These are phyloP conservation scores for Charina bottae DNA, from an alignment of 2,113 vertebrate species.

Conservation along the genomic window DNA sequence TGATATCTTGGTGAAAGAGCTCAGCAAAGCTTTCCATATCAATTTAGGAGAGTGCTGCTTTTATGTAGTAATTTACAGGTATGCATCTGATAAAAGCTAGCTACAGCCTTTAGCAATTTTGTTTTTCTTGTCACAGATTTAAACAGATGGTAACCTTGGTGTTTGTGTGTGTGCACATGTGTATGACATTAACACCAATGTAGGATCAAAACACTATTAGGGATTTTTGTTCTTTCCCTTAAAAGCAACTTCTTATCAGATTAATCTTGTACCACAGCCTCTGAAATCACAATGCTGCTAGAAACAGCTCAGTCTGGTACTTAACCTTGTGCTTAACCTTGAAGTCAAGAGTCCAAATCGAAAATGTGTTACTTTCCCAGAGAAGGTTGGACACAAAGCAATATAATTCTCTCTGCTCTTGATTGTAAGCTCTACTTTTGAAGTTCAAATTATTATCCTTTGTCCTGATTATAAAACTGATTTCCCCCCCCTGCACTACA, in stretches of 20 bases:
- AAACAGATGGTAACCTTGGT: background rate
- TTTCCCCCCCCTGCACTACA: constrained; percentile 30
- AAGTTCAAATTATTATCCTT: constrained; percentile 30
- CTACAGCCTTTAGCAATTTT: background rate
- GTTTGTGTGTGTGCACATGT: background rate
- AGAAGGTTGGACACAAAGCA: background rate
- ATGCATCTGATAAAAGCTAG: background rate
- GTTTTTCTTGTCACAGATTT: constrained; percentile 8
- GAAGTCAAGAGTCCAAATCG: constrained; percentile 1
- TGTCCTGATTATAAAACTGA: constrained; percentile 47
- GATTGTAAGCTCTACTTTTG: constrained; percentile 26
- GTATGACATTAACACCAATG: constrained; percentile 5
- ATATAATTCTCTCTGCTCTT: constrained; percentile 38
- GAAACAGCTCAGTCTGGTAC: background rate
- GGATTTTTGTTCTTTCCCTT: constrained; percentile 31
- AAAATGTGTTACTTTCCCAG: constrained; percentile 33
- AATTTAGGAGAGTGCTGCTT: background rate
- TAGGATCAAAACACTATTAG: constrained; percentile 8
- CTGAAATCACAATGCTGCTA: constrained; percentile 31
- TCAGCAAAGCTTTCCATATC: background rate
- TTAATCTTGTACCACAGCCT: constrained; percentile 21
- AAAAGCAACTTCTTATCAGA: constrained; percentile 38
- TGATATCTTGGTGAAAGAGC: too few species aligned
- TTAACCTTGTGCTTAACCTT: constrained; percentile 20
- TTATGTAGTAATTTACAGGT: background rate